Base-by-base conservation (phyloP, 1,140 invertebrate species). In the Scaptomyza montana region DNA sequence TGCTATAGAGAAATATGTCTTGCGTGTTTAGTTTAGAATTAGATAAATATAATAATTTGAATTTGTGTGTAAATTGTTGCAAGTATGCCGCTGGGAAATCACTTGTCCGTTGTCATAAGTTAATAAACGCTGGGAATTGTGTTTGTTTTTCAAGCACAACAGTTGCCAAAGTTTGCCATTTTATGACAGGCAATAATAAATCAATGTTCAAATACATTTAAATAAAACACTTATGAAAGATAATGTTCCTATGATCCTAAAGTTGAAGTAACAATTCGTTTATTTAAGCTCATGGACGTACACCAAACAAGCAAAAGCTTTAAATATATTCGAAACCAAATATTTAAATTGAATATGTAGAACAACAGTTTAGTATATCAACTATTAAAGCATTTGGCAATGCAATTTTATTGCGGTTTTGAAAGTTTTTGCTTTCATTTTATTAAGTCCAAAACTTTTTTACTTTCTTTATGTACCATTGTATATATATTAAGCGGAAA, bases 21-120 rank as follows among this genome's bases (percentile, higher is more conserved):
- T 63, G 73, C 54, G 62, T 87, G 79, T 77, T 87, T 71, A 68
- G 75, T 55, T 73, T 61, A 68, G 82, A 87, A 87, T 87, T 82
- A 89, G 78, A 87, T 89, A 87, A 87, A 89, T 87, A 80, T 77
- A 79, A 89, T 87, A 82, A 87, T 87, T 87, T 77, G 68, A 76
- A 81, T 72, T 73, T 78, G 78, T 84, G 79, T 80, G 67, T 76
- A 80, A 77, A 78, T 78, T 86, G 82, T 68, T 56, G 78, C 72
- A 78, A 82, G 65, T 64, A 63, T 56, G 45, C 82, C 84, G 33
- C 36, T 45, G 82, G 79, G 82, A 87, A 87, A 87, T 87, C 82
- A 87, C 54, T 54, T 71, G 75, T 65, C 78, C 78, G 84, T 87
- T 87, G 84, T 87, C 78, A 87, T 53, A 59, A 87, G 71, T 82